A percentile compares a stretch with the other conserved stretches of the same genome.
phyloP scores from a whole-genome alignment of 2,113 vertebrate species.

The Phyllostomus discolor region DNA sequence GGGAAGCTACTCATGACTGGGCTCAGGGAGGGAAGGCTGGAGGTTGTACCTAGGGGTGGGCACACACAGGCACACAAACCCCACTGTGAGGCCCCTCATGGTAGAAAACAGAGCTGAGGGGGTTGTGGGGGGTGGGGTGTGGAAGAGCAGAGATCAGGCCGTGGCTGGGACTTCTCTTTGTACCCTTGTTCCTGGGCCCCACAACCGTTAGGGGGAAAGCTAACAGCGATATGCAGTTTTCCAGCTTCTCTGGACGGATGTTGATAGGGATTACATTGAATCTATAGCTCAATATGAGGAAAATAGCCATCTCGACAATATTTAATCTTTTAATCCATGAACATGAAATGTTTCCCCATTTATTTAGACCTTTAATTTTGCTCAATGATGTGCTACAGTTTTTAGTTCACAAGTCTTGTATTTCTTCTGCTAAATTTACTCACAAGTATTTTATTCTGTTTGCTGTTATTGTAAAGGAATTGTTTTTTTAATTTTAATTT shows the following conservation, averaged over 20 bases:
- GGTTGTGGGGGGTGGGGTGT: too few species aligned
- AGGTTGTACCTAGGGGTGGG: not conserved
- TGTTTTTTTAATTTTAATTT: constrained; percentile 36
- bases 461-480: not conserved
- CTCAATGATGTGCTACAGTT: not conserved
- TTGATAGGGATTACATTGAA: not conserved
- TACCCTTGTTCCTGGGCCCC: not conserved
- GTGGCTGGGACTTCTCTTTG: not conserved
- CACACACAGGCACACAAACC: not conserved
- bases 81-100: not conserved
- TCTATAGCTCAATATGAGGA: not conserved
- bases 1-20: not conserved
- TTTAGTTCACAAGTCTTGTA: not conserved
- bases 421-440: constrained; percentile 26
- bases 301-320: not conserved
- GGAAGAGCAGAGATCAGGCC: not conserved
- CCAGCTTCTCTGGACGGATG: not conserved
- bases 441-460: constrained; percentile 3
- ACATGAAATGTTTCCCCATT: not conserved
- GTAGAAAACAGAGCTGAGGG: not conserved
- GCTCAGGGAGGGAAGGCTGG: not conserved
- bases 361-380: not conserved
- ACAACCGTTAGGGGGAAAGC: not conserved
- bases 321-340: not conserved
- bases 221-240: not conserved